A percentile compares a stretch with the other conserved stretches of the same genome.
These are phyloP conservation scores for Xanthia icteritia DNA, from an alignment of 2,888 invertebrate genomes.

Conservation along the genomic window DNA sequence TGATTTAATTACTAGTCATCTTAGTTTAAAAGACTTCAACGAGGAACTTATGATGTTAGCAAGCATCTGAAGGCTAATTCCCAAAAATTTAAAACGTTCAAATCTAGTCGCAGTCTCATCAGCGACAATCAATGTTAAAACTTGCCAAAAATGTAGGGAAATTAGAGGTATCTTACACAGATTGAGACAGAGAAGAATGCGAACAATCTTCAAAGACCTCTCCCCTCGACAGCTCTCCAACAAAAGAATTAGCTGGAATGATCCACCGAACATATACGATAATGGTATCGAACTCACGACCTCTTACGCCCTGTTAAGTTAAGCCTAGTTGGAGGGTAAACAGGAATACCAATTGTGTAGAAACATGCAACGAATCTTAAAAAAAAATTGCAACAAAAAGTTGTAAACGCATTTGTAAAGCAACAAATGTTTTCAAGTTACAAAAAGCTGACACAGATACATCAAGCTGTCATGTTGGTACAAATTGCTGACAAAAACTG, in stretches of 20 bases:
- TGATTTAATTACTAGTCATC: no score
- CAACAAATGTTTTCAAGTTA: background rate
- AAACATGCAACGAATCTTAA: background rate
- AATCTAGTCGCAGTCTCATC: no score
- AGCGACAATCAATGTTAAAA: no score
- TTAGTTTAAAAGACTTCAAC: background rate
- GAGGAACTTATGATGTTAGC: background rate
- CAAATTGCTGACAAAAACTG: conserved; percentile 49
- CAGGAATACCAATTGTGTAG: background rate
- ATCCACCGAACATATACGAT: background rate
- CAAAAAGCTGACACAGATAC: conserved; percentile 42
- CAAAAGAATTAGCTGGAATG: background rate
- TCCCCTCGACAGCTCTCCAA: background rate
- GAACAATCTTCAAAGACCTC: no score
- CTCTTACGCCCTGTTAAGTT: no score
- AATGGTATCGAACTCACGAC: no score
- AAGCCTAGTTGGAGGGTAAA: background rate
- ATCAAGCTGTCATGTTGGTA: conserved; percentile 40
- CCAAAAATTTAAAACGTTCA: no score
- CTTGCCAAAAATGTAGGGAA: no score
- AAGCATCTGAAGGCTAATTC: background rate
- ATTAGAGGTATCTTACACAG: no score
- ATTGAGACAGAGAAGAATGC: no score
- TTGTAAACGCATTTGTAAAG: background rate
- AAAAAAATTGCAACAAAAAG: background rate